Conservation (phyloP, 2,113 vertebrate genomes). For the Montifringilla adamsi region DNA sequence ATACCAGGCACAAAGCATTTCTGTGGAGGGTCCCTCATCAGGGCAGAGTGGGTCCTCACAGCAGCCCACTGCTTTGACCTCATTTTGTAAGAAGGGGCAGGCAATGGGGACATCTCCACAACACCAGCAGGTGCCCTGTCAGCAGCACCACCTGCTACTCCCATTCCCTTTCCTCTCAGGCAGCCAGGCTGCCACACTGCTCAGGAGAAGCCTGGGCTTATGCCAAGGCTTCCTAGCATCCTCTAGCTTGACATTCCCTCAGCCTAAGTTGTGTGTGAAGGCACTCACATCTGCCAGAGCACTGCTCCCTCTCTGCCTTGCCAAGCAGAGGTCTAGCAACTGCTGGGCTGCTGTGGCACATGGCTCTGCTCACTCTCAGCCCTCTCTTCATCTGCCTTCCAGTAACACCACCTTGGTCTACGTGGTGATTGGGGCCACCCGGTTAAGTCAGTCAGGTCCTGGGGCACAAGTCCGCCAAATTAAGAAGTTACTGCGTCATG, state of each 20-base stretch:
- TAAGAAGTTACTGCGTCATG: background rate
- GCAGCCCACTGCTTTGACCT: no score
- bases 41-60: no score
- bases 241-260: background rate
- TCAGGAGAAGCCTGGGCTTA: background rate
- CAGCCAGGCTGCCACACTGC: no score
- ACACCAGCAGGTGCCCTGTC: no score
- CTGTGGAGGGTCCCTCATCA: no score
- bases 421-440: background rate
- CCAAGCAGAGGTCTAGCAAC: background rate
- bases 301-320: background rate
- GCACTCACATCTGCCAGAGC: background rate
- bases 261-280: accelerated
- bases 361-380: background rate
- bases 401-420: background rate
- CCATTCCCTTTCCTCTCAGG: background rate
- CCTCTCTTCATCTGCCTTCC: background rate
- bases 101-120: no score
- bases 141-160: accelerated
- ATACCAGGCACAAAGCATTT: no score
- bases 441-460: background rate
- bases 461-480: background rate
- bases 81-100: no score
- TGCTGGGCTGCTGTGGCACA: background rate
- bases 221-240: background rate